Conservation (phyloP, 2,888 invertebrate genomes). For the Hydropsyche betteni region DNA sequence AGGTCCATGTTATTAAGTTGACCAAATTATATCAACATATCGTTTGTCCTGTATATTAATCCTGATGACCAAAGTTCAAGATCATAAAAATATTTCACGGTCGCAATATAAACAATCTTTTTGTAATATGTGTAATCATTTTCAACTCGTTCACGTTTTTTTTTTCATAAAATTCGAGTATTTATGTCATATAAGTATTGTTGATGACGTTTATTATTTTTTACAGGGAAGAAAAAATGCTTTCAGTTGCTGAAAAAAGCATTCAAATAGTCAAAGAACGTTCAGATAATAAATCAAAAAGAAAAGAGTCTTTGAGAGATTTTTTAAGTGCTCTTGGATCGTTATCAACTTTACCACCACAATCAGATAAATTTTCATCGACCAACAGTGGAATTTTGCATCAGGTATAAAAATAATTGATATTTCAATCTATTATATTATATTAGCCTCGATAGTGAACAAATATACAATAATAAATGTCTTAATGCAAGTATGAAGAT, state of each 20-base stretch:
- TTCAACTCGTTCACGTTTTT: too few species aligned
- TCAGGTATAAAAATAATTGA: slow-evolving; percentile 56
- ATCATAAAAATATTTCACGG: too few species aligned
- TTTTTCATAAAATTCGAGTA: too few species aligned
- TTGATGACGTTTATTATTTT: background rate
- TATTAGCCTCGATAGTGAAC: background rate
- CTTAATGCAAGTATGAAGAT: too few species aligned
- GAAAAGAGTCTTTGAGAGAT: slow-evolving; percentile 64
- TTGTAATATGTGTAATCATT: too few species aligned
- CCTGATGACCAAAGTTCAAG: too few species aligned
- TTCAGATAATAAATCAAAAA: slow-evolving; percentile 54
- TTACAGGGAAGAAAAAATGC: slow-evolving; percentile 34
- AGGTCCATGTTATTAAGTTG: too few species aligned
- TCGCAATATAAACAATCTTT: too few species aligned
- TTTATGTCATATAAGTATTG: too few species aligned
- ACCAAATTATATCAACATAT: too few species aligned
- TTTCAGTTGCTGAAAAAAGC: background rate
- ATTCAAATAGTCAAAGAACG: slow-evolving; percentile 11
- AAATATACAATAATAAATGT: too few species aligned
- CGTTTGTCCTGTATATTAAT: too few species aligned
- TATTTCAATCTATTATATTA: background rate
- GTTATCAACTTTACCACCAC: slow-evolving; percentile 64
- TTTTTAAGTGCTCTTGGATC: slow-evolving; percentile 66
- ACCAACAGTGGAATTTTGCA: slow-evolving; percentile 63
- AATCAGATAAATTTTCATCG: slow-evolving; percentile 64